Base-by-base conservation (phyloP, 2,113 vertebrate genomes). In the Scytalopus superciliaris region DNA sequence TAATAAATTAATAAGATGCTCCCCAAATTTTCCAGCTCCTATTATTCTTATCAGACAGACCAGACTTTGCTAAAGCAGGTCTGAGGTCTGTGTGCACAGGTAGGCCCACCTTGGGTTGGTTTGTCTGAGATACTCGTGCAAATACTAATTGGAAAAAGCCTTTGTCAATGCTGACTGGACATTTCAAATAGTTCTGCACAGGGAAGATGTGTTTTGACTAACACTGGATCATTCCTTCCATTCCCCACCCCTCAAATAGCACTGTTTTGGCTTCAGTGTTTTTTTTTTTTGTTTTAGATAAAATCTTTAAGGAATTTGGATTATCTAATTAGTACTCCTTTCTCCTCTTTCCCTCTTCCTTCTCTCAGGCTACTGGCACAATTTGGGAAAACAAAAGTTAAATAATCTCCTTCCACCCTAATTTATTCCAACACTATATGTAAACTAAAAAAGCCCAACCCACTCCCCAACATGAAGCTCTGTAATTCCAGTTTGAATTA, bases 321-420 rank as follows among this genome's bases (percentile, higher is more conserved):
- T 77, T 79, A 60, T 44, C 80, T 68, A 90, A 90, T 82, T 80
- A 85, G 62, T 25, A 18, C 31, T 62, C n/a, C 30, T 87, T 73
- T 21, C 8, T 30, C 8, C 5, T 6, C 12, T 64, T 17, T 10
- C 12, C 28, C 49, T 12, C 2, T 44, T 23, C 19, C 0, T 84
- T 91, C 74, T 94, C 53, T 87, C 35, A 68, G 87, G 84, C 62
- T 82, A 82, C 78, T 91, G 81, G 78, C 62, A 85, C 66, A 76
- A 35, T 19, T 28, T 60, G 47, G 66, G 35, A 60, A 84, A 87
- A 75, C 7, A 39, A 25, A 81, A 91, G 40, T 93, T 82, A 78
- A 89, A 84, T 59, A 75, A 76, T 45, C 14, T 62, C n/a, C 33
- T 28, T 77, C 30, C 13, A 63, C 42, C 64, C 60, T 35, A 68